Conservation (phyloP, 2,113 vertebrate species). For the Megalops atlanticus region DNA sequence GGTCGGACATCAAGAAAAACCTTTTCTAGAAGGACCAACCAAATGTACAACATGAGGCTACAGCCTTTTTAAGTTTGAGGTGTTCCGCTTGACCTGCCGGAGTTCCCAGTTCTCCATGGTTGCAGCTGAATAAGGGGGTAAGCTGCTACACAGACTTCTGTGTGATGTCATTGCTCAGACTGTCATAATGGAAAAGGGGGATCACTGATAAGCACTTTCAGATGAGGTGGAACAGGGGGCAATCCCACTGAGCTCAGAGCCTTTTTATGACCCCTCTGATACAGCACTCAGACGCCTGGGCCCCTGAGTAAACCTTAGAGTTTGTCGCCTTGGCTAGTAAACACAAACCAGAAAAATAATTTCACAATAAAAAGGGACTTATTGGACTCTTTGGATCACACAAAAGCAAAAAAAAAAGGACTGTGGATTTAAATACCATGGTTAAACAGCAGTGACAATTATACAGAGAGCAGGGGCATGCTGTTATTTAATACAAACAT, state of each 20-base stretch:
- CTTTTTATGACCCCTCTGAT: constrained; percentile 33
- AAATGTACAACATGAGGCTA: background rate
- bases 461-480: constrained; percentile 9
- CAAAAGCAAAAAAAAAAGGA: constrained; percentile 19
- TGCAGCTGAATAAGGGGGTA: background rate
- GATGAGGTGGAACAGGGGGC: background rate
- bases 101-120: background rate
- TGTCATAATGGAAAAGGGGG: background rate
- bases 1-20: background rate
- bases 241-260: background rate
- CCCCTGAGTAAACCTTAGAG: constrained; percentile 10
- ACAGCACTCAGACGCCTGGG: constrained; percentile 7
- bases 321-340: constrained; percentile 21
- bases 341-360: constrained; percentile 18
- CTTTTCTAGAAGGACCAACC: background rate
- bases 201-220: constrained; percentile 4
- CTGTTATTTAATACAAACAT: background rate
- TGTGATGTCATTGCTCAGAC: background rate
- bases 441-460: constrained; percentile 19
- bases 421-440: constrained; percentile 11
- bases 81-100: background rate
- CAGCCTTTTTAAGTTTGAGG: background rate
- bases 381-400: constrained; percentile 12
- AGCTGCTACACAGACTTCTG: background rate
- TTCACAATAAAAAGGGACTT: constrained; percentile 20